Percentiles rank a stretch among this genome's conserved stretches.
These are phyloP conservation scores for Uloborus diversus DNA, from an alignment of 1,140 invertebrate species.

Conservation along the genomic window DNA sequence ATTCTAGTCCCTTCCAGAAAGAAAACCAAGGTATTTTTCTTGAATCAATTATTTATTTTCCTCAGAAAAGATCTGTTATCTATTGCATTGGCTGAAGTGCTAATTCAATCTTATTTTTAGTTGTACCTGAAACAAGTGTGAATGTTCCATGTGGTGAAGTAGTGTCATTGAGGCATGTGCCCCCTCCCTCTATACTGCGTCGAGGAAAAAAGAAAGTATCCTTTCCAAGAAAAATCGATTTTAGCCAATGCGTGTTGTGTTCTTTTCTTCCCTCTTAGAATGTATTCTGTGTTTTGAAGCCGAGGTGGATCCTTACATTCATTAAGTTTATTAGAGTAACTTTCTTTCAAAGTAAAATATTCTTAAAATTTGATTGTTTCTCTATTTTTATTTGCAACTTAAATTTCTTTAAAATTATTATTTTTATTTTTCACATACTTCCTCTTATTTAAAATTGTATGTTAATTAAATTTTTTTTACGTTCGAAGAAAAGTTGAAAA, in stretches of 20 bases:
- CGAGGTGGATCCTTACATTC: no score
- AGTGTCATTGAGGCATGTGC: neutral
- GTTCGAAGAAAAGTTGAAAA: no score
- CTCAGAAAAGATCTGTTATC: neutral
- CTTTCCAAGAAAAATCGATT: slow-evolving; percentile 14
- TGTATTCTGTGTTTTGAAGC: no score
- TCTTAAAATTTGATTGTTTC: no score
- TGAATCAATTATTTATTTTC: neutral
- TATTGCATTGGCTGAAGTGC: neutral
- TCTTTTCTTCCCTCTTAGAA: no score
- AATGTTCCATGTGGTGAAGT: neutral
- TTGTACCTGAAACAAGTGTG: neutral
- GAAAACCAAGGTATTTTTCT: slow-evolving; percentile 35
- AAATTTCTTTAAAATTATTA: no score
- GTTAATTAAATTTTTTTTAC: no score
- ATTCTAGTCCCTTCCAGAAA: slow-evolving; percentile 45
- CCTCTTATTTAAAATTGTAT: no score
- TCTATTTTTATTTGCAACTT: no score
- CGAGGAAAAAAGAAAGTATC: slow-evolving; percentile 40
- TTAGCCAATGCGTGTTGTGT: no score
- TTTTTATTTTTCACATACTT: no score
- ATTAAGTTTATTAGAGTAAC: no score
- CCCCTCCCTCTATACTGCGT: slow-evolving; percentile 20
- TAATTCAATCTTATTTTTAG: neutral
- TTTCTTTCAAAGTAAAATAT: neutral